Base-by-base conservation (phyloP, 2,888 invertebrate species). In the Hermodice carunculata region DNA sequence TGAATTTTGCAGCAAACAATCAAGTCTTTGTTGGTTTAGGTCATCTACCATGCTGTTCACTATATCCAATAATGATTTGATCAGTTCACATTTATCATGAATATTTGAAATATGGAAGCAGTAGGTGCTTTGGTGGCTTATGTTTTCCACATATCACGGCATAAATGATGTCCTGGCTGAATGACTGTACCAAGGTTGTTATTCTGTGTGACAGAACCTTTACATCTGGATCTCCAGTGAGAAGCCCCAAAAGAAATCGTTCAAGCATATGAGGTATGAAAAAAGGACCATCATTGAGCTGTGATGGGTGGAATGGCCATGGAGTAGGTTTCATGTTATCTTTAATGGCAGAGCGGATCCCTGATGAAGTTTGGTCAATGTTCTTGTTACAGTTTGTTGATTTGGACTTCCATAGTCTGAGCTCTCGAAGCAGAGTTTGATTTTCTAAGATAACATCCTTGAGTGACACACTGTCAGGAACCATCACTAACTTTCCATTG, bases 241-340 rank as follows among this genome's bases (percentile, higher is more conserved):
- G 40, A 8, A 66, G 44, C 5, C n/a, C 44, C n/a, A 44, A 6
- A n/a, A 44, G 24, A 24, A 44, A 44, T 24, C 6, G 6, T n/a
- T 6, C 11, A 44, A 11, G 44, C n/a, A n/a, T 8, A 44, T 19
- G 8, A 11, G 44, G n/a, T 8, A 8, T n/a, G n/a, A n/a, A n/a
- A n/a, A n/a, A n/a, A 19, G 51, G 6, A 51, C 14, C 28, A 17
- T 56, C 57, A n/a, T 24, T 29, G 22, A 24, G 49, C 48, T 54
- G 46, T 19, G 53, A 52, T n/a, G 65, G 65, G 42, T 64, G 52
- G 46, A 37, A 66, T 61, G 44, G 66, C 71, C 11, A 88, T 34
- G 31, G 34, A 3, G 29, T 43, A 22, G 3, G n/a, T n/a, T n/a
- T n/a, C n/a, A n/a, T n/a, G n/a, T n/a, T n/a, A n/a, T n/a, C n/a